Evolutionary conservation across 2,113 vertebrate genomes (phyloP).

Genomic region (Esox niger): DNA sequence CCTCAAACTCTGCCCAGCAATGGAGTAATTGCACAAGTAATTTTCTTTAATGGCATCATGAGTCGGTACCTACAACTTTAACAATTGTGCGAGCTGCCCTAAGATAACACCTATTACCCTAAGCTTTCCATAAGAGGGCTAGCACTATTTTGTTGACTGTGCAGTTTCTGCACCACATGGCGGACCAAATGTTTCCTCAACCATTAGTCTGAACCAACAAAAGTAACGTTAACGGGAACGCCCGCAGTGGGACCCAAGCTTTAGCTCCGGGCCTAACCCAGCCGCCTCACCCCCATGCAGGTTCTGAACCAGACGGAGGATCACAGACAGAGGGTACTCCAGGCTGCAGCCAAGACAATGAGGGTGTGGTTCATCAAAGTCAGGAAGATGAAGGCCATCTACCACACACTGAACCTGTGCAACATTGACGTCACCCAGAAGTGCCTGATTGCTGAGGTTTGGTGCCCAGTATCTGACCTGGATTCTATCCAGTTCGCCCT

Average conservation of each 20-base stretch:
- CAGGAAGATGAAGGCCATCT: constrained; percentile 98
- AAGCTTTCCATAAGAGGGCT: too few species aligned
- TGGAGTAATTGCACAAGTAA: neutral
- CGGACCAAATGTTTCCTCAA: too few species aligned
- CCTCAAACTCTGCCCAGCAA: neutral
- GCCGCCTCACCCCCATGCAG: constrained; percentile 53
- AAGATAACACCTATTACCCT: too few species aligned
- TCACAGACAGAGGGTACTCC: constrained; percentile 92
- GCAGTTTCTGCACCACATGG: too few species aligned
- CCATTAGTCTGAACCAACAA: too few species aligned
- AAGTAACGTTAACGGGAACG: too few species aligned
- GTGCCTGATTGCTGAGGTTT: constrained; percentile 97
- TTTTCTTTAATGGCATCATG: too few species aligned
- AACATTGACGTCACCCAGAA: constrained; percentile 99
- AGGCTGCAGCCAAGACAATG: constrained; percentile 93
- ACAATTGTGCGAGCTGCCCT: too few species aligned
- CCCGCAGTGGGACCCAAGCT: too few species aligned
- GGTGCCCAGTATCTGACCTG: constrained; percentile 95
- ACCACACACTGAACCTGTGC: constrained; percentile 97
- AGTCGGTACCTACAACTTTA: too few species aligned
- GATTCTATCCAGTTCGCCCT: constrained; percentile 98
- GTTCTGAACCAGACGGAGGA: constrained; percentile 98
- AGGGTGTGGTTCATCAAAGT: constrained; percentile 98
- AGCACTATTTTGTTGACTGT: too few species aligned
- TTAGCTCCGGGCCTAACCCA: too few species aligned